Base-by-base conservation (phyloP, 2,888 invertebrate species). In the Tipula lateralis region DNA sequence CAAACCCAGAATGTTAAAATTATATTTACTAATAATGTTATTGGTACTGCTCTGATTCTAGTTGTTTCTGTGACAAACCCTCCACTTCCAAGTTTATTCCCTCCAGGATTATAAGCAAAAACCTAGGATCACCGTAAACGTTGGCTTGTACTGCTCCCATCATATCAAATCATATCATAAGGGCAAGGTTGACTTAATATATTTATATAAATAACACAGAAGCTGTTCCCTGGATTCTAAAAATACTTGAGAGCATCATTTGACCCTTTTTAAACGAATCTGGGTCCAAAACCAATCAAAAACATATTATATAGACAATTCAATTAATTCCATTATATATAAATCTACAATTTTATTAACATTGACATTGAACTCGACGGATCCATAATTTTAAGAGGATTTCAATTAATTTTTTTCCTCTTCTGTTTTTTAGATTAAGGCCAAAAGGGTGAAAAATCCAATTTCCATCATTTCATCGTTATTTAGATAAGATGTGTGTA, bases 331-430 rank as follows among this genome's bases (percentile, higher is more conserved):
- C 16, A 12, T 50, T 50, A 50, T 50, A 50, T 16, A 50, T 66
- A 66, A 24, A 66, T 66, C 24, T 66, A 1, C 3, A 66, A 24
- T 66, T 66, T 66, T 66, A 66, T 66, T 66, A 24, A 66, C 66
- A 24, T 24, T 66, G 66, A 66, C 66, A 66, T 66, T 66, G 66
- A 24, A 19, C 66, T 66, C 24, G 9, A 66, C 24, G 9, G 24
- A 66, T 24, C 66, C 66, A 66, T 66, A 66, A 66, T 66, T 66
- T 66, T 24, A 66, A 66, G 66, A 24, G 66, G 66, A 66, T 66
- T 66, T 66, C 44, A n/a, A n/a, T n/a, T n/a, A n/a, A n/a, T n/a
- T 44, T 3, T n/a, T 44, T 44, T 44, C n/a, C n/a, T 44, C 12
- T 36, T 36, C 12, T 9, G 9, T 50, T 16, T 50, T 16, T 50